Conservation (phyloP, 2,797 vertebrate genomes). For the Ctenosaura bakeri region DNA sequence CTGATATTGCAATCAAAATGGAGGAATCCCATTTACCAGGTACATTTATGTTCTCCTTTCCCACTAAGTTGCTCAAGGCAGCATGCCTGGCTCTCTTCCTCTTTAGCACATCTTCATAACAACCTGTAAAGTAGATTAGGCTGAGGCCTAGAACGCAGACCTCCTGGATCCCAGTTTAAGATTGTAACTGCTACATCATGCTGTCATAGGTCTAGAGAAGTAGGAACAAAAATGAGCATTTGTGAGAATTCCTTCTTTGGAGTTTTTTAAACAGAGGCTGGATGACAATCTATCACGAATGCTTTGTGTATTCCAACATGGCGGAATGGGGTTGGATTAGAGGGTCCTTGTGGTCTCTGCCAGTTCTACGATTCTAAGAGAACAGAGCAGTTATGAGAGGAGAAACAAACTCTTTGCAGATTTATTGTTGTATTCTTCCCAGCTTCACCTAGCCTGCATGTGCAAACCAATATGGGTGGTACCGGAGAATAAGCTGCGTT, state of each 20-base stretch:
- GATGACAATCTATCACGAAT: too few species aligned
- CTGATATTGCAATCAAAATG: not conserved
- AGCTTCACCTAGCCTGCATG: not conserved
- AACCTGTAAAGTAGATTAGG: not conserved
- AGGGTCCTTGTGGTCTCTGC: too few species aligned
- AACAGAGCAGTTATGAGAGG: not conserved
- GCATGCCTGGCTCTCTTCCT: too few species aligned
- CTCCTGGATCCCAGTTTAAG: too few species aligned
- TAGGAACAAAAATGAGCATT: not conserved
- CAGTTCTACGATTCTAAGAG: too few species aligned
- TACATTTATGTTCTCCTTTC: not conserved
- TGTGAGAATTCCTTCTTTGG: too few species aligned
- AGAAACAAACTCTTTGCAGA: not conserved
- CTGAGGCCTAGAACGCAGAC: not conserved
- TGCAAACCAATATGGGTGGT: not conserved
- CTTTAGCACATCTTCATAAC: not conserved
- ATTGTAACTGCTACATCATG: not conserved
- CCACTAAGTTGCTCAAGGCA: not conserved
- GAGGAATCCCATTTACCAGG: not conserved
- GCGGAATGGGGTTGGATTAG: too few species aligned
- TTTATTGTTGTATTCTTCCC: too few species aligned
- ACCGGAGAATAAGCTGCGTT: not conserved
- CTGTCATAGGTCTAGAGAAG: too few species aligned
- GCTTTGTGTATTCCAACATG: too few species aligned
- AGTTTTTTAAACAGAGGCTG: too few species aligned